Evolutionary conservation across 2,888 invertebrate genomes (phyloP), one percentile per base, ranked within the genome.

Genomic region (Meta bourneti): DNA sequence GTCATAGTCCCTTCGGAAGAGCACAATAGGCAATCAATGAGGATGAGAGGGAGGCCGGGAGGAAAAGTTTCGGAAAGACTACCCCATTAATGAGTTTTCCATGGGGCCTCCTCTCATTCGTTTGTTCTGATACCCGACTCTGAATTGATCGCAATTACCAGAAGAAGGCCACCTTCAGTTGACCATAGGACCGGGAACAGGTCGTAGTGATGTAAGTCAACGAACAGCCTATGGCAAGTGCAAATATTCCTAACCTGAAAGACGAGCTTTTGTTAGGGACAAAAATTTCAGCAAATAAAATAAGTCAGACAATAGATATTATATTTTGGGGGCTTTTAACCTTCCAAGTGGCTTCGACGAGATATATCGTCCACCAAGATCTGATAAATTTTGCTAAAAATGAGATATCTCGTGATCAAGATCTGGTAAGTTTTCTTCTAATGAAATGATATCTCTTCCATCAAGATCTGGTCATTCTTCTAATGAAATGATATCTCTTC

Each of bases 71-170:
- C 71, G 51, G 74, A 75, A 80, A 86, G 78, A 78, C 78, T 52
- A 72, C 52, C 72, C 72, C 74, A 82, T 89, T 89, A 89, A 89
- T 89, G 89, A 89, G 89, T 89, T 89, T 89, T 82, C 89, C 82
- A 89, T 89, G 70, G 82, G 34, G 82, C 89, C 82, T 89, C 82
- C 82, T 89, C 82, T 77, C 52, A 70, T 77, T 75, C 77, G 75
- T 89, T 89, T 82, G 89, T 89, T 89, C 89, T 75, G 89, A 82
- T 70, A 75, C 82, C 70, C 51, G 89, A 77, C 70, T 89, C 82
- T 89, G 89, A 89, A 89, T 89, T 78, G 89, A 82, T 81, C 82
- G 82, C 89, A 89, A 89, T 89, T 89, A 89, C 82, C 61, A 51
- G 77, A 82, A 89, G 89, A 81, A 82, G 89, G 34, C 77, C 70